Evolutionary conservation across 2,888 invertebrate species (phyloP).

Genomic region (Nemapogon koenigi): DNA sequence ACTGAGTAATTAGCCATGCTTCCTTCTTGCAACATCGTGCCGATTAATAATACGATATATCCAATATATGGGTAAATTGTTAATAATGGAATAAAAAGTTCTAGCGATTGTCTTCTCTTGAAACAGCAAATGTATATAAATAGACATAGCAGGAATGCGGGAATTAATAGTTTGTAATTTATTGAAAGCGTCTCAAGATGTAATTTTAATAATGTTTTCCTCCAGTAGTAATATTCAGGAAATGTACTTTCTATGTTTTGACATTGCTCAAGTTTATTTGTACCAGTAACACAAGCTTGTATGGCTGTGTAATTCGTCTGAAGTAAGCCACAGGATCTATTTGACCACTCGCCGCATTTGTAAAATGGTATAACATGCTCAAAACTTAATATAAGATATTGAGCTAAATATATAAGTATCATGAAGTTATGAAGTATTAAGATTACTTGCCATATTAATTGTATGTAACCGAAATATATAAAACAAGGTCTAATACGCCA

Average conservation of each 20-base stretch:
- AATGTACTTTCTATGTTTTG: slow-evolving; percentile 27
- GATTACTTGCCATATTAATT: slow-evolving; percentile 32
- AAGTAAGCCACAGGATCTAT: slow-evolving; percentile 29
- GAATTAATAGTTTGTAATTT: slow-evolving; percentile 40
- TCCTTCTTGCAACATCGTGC: slow-evolving; percentile 47
- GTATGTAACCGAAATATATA: slow-evolving; percentile 38
- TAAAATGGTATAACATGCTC: slow-evolving; percentile 41
- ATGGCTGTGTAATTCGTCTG: slow-evolving; percentile 34
- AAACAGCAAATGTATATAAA: slow-evolving; percentile 32
- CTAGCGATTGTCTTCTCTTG: slow-evolving; percentile 27
- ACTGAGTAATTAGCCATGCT: slow-evolving; percentile 31
- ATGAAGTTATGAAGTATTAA: slow-evolving; percentile 29
- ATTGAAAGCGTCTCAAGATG: slow-evolving; percentile 19
- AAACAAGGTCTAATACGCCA: slow-evolving; percentile 39
- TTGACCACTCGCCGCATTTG: slow-evolving; percentile 35
- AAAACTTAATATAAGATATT: slow-evolving; percentile 44
- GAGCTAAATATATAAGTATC: no score
- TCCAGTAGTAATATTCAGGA: slow-evolving; percentile 47
- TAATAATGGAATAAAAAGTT: slow-evolving; percentile 24
- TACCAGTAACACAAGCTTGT: slow-evolving; percentile 31
- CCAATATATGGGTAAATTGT: slow-evolving; percentile 26
- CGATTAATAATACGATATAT: slow-evolving; percentile 30
- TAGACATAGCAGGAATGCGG: slow-evolving; percentile 28
- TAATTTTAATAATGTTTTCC: slow-evolving; percentile 22
- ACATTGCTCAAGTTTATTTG: slow-evolving; percentile 25